These are phyloP conservation scores for Harpagoxenus sublaevis DNA, from an alignment of 2,888 invertebrate genomes.

Conservation along the genomic window DNA sequence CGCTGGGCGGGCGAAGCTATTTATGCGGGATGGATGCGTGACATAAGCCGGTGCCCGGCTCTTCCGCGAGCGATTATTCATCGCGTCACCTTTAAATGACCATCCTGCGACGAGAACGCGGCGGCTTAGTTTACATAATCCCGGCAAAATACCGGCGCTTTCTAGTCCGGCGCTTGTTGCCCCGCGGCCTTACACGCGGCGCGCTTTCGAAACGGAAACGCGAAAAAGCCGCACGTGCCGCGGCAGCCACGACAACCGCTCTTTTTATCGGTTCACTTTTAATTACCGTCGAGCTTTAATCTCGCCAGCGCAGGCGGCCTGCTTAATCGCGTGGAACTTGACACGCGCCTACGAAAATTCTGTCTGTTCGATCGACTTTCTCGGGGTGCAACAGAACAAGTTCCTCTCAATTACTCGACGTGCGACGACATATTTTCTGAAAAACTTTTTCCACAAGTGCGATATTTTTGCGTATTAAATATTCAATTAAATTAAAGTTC, in stretches of 20 bases:
- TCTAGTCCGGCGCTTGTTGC: conserved; percentile 41
- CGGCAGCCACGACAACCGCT: not conserved
- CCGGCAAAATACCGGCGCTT: conserved; percentile 38
- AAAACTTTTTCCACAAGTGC: not conserved
- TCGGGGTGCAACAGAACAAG: not conserved
- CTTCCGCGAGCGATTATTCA: conserved; percentile 45
- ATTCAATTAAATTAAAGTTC: not conserved
- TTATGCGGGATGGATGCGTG: conserved; percentile 19
- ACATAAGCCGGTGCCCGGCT: conserved; percentile 8
- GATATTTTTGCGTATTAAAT: not conserved
- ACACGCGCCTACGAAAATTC: conserved; percentile 20
- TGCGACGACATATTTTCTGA: not conserved
- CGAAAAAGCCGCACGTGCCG: conserved; percentile 37
- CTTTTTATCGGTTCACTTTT: conserved; percentile 2
- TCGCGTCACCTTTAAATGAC: conserved; percentile 48
- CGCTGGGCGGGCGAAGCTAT: not conserved
- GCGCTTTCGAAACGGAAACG: conserved; percentile 31
- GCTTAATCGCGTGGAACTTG: conserved; percentile 28
- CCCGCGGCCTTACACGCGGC: not conserved
- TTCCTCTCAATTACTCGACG: not conserved
- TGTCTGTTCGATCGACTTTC: not conserved
- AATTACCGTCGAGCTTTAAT: conserved; percentile 31
- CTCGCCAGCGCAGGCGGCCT: conserved; percentile 1
- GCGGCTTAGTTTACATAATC: conserved; percentile 37
- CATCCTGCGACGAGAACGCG: conserved; percentile 7